Conservation (phyloP, 2,113 vertebrate species). For the Steatornis caripensis region DNA sequence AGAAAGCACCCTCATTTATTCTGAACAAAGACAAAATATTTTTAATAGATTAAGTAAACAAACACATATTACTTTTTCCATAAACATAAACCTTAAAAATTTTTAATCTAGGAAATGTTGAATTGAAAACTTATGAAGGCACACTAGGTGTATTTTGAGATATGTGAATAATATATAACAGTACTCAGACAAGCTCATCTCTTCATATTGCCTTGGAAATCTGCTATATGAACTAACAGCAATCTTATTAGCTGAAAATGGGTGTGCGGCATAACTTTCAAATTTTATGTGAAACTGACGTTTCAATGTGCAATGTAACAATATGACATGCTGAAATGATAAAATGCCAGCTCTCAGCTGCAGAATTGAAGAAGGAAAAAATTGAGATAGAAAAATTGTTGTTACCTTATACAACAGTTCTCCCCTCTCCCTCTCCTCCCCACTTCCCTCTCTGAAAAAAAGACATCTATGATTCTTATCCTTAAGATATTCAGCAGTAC, state of each 20-base stretch:
- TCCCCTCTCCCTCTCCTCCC: neutral
- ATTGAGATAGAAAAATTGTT: neutral
- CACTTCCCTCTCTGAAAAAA: neutral
- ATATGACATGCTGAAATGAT: neutral
- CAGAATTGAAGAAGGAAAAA: neutral
- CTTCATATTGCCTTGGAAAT: neutral
- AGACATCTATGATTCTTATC: neutral
- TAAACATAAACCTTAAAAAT: neutral
- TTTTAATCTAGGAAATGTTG: neutral
- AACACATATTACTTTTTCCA: neutral
- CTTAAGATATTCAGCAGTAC: neutral
- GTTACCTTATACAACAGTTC: neutral
- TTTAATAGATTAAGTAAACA: neutral
- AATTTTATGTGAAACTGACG: neutral
- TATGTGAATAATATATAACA: neutral
- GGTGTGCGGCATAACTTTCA: neutral
- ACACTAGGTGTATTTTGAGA: neutral
- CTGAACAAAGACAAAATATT: neutral
- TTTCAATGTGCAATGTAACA: neutral
- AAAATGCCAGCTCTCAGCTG: neutral
- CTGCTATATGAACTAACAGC: neutral
- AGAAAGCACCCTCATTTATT: neutral
- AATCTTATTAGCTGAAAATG: neutral
- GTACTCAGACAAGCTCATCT: neutral
- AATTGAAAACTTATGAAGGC: neutral